Evolutionary conservation across 1,140 invertebrate species (phyloP).

Genomic region (Latrodectus geometricus): DNA sequence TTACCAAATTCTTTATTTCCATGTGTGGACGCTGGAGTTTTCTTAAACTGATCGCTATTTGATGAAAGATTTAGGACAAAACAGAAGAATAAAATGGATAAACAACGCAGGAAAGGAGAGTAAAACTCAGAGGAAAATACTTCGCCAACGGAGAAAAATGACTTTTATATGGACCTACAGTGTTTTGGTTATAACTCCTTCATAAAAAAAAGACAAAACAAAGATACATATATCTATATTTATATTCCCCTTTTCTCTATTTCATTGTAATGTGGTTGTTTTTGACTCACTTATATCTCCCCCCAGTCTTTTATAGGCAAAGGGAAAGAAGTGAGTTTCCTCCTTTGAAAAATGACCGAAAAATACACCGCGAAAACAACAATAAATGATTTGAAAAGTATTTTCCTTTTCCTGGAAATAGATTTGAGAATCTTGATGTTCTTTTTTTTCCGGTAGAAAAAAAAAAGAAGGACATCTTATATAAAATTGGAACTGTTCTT

Average conservation of each 20-base stretch:
- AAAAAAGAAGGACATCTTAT: no score
- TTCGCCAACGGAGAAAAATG: constrained; percentile 35
- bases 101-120: not conserved
- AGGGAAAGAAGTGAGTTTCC: constrained; percentile 12
- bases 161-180: constrained; percentile 45
- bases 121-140: not conserved
- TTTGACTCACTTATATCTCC: constrained; percentile 5
- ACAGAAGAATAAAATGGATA: constrained; percentile 5
- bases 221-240: not conserved
- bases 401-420: constrained; percentile 9
- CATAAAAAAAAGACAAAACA: constrained; percentile 43
- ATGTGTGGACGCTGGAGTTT: no score
- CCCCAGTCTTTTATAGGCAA: not conserved
- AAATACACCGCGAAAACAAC: constrained; percentile 15
- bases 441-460: not conserved
- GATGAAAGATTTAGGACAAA: constrained; percentile 45
- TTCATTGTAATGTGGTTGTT: constrained; percentile 50
- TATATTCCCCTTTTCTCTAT: not conserved
- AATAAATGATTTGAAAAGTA: not conserved
- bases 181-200: constrained; percentile 48
- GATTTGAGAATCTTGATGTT: constrained; percentile 12
- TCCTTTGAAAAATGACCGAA: constrained; percentile 45
- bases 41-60: constrained; percentile 28
- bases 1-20: no score
- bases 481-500: no score